phyloP scores from a whole-genome alignment of 2,888 invertebrate species.

The Aleiodes leptofemur region DNA sequence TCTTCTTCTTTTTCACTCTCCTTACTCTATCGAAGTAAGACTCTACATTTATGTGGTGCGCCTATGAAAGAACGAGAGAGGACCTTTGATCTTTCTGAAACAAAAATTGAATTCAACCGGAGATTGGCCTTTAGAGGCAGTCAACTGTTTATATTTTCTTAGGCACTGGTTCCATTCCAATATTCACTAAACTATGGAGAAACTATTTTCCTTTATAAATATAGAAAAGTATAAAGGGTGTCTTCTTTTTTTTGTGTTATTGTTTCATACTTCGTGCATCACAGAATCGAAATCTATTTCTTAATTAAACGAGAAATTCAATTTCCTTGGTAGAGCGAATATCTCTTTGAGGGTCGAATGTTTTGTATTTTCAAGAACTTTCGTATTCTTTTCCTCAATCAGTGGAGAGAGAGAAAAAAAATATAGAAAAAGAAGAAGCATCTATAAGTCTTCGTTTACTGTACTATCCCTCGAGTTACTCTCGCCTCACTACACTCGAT shows the following conservation, averaged over 20 bases:
- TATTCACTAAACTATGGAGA: conserved; percentile 17
- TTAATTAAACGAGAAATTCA: conserved; percentile 57
- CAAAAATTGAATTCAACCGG: conserved; percentile 72
- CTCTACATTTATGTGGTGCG: conserved; percentile 42
- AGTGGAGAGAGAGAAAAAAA: background rate
- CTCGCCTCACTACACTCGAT: conserved; percentile 31
- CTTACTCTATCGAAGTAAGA: background rate
- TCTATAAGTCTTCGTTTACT: conserved; percentile 22
- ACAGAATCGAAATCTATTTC: conserved; percentile 32
- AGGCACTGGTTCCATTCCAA: conserved; percentile 13
- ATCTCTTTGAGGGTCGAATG: conserved; percentile 36
- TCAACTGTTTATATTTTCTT: conserved; percentile 57
- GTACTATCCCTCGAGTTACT: conserved; percentile 5
- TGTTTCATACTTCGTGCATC: conserved; percentile 42
- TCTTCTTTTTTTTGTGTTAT: background rate
- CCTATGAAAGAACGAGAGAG: conserved; percentile 58
- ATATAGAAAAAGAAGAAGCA: background rate
- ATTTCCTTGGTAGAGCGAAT: conserved; percentile 47
- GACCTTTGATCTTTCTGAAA: conserved; percentile 67
- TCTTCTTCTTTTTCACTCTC: conserved; percentile 15
- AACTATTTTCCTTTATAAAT: conserved; percentile 2
- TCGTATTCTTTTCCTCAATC: background rate
- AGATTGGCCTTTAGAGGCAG: conserved; percentile 68
- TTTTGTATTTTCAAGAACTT: conserved; percentile 24
- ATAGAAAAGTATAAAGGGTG: background rate